Evolutionary conservation across 1,140 invertebrate genomes (phyloP).

Genomic region (Archivesica marissinica): DNA sequence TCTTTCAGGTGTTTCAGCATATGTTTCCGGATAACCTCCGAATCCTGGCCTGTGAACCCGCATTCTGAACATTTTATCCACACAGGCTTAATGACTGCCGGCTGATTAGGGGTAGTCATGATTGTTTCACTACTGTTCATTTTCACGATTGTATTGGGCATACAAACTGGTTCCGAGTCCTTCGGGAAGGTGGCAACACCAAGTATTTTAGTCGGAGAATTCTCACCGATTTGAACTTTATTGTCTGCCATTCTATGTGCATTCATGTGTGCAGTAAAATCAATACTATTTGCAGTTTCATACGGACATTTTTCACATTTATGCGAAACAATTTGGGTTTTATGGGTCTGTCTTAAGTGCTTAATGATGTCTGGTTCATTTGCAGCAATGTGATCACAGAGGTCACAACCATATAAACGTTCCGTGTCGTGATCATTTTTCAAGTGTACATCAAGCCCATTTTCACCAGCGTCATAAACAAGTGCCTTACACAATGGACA

Average conservation of each 20-base stretch:
- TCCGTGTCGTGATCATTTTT: slow-evolving; percentile 73
- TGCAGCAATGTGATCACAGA: slow-evolving; percentile 76
- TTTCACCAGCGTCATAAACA: slow-evolving; percentile 60
- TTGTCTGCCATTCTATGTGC: slow-evolving; percentile 32
- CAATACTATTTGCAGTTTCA: slow-evolving; percentile 48
- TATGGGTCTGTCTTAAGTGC: slow-evolving; percentile 70
- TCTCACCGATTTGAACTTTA: slow-evolving; percentile 33
- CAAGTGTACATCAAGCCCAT: slow-evolving; percentile 75
- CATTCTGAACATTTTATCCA: slow-evolving; percentile 81
- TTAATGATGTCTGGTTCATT: slow-evolving; percentile 72
- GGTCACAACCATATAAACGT: slow-evolving; percentile 75
- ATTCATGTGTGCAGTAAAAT: slow-evolving; percentile 37
- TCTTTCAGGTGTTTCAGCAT: slow-evolving; percentile 68
- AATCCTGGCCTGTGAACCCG: slow-evolving; percentile 77
- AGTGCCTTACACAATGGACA: slow-evolving; percentile 69
- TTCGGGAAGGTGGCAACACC: slow-evolving; percentile 44
- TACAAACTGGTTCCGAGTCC: background rate
- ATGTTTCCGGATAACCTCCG: slow-evolving; percentile 76
- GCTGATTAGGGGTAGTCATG: background rate
- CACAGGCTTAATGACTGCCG: slow-evolving; percentile 55
- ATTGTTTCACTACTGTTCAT: background rate
- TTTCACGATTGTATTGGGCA: slow-evolving; percentile 31
- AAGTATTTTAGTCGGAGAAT: slow-evolving; percentile 11
- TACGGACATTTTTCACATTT: slow-evolving; percentile 57
- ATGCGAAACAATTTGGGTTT: slow-evolving; percentile 49